Base-by-base conservation (phyloP, 2,888 invertebrate species). In the Sthenelais limicola region DNA sequence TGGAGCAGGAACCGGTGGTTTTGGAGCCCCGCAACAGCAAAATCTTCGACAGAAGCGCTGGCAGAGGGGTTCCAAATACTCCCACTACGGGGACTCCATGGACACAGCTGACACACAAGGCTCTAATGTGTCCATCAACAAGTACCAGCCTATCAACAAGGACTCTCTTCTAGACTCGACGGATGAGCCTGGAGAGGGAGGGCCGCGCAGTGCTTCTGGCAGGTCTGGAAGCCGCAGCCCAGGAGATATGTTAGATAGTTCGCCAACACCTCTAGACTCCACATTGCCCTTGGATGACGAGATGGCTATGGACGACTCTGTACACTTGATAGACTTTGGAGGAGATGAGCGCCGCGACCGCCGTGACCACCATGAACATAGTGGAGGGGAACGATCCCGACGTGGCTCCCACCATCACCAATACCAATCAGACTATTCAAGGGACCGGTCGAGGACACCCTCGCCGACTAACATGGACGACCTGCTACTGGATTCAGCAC, bases 301-400 rank as follows among this genome's bases (percentile, higher is more conserved):
- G 62, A 24, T 28, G 35, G 49, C 43, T 21, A 38, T 43, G 66
- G 70, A 62, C 26, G 76, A 76, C 48, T 51, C 72, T 5, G 74
- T 76, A 18, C 77, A 77, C 33, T 73, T 77, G 35, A 77, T 77
- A 43, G 77, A 77, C 75, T 77, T 77, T 51, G 73, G 48, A 15
- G 77, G 56, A 3, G 74, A 58, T 3, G 76, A 70, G 9, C 30
- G 32, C 24, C 58, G 30, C 28, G 9, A 12, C 24, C n/a, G 12
- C 43, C 43, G 18, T 18, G 12, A 9, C 43, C 43, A 43, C 43
- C 43, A 43, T 18, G 15, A 21, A 21, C 15, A 9, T 7, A 12
- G 21, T 9, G 15, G 9, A 9, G 15, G n/a, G 24, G 15, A 12
- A 9, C n/a, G 21, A 9, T 21, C 9, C 52, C 52, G 21, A 12